Base-by-base conservation (phyloP, 2,888 invertebrate genomes). In the Phoenoteleia sp. region DNA sequence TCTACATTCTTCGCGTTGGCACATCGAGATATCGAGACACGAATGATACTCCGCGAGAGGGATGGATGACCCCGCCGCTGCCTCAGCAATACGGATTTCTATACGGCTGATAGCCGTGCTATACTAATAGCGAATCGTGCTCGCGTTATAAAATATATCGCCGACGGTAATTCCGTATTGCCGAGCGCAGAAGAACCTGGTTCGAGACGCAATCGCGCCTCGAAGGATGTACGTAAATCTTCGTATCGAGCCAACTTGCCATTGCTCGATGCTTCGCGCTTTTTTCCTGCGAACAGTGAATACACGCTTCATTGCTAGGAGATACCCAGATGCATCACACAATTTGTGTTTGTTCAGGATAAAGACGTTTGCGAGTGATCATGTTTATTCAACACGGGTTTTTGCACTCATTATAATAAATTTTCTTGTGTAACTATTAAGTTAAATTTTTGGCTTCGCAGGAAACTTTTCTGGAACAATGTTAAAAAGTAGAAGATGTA, bases 61-160 rank as follows among this genome's bases (percentile, higher is more conserved):
- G 84, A 84, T 84, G 76, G 80, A 84, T 84, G 84, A 80, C 80
- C 84, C 84, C 67, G 64, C 29, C 67, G 80, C 49, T 66, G 84
- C 75, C 58, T 76, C 52, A 62, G 79, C 83, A 71, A 72, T 74
- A 79, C 83, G 80, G 80, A 81, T 80, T 84, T 84, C 84, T 84
- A 69, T 82, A 66, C 77, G 77, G 27, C 47, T 83, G 77, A 83
- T 83, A 81, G 83, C 77, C 45, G 60, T 72, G 74, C 83, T 74
- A 83, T 83, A 83, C 83, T 83, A 83, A 83, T 83, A 83, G 83
- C 83, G 54, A 77, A 66, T 83, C 83, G 83, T 83, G 83, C 83
- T 83, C 77, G 77, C 77, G 83, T 83, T 83, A 83, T 83, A 83
- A 83, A 83, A 79, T 79, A 79, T 83, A 83, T 79, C 83, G 83